Evolutionary conservation across 2,888 invertebrate species (phyloP).

Genomic region (Yponomeuta evonymella): DNA sequence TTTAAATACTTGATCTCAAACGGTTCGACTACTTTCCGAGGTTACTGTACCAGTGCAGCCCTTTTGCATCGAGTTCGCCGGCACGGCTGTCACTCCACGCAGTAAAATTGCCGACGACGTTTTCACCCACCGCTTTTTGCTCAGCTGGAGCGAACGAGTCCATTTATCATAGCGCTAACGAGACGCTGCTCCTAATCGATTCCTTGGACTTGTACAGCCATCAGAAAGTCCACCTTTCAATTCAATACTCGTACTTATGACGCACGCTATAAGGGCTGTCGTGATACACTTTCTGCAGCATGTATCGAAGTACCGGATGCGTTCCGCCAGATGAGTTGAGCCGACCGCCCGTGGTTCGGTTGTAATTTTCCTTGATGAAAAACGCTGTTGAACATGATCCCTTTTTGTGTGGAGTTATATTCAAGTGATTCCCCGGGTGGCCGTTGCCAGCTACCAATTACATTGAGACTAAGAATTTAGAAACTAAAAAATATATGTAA

Average conservation of each 20-base stretch:
- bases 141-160: not conserved
- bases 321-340: not conserved
- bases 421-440: not conserved
- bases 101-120: conserved; percentile 1
- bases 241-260: not conserved
- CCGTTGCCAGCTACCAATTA: not conserved
- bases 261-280: not conserved
- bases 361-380: not conserved
- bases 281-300: not conserved
- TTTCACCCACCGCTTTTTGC: conserved; percentile 5
- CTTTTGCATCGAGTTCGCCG: not conserved
- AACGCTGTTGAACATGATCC: not conserved
- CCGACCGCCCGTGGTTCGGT: not conserved
- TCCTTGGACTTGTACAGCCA: conserved; percentile 21
- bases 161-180: conserved; percentile 19
- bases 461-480: too few relatives aligned
- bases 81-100: conserved; percentile 25
- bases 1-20: too few relatives aligned
- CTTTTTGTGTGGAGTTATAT: conserved; percentile 14
- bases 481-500: too few relatives aligned
- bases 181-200: conserved; percentile 44
- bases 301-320: not conserved
- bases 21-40: not conserved
- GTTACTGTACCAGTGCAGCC: not conserved
- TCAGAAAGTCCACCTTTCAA: not conserved